Evolutionary conservation across 2,888 invertebrate genomes (phyloP), one percentile per base, ranked within the genome.

Genomic region (Colletes collaris): DNA sequence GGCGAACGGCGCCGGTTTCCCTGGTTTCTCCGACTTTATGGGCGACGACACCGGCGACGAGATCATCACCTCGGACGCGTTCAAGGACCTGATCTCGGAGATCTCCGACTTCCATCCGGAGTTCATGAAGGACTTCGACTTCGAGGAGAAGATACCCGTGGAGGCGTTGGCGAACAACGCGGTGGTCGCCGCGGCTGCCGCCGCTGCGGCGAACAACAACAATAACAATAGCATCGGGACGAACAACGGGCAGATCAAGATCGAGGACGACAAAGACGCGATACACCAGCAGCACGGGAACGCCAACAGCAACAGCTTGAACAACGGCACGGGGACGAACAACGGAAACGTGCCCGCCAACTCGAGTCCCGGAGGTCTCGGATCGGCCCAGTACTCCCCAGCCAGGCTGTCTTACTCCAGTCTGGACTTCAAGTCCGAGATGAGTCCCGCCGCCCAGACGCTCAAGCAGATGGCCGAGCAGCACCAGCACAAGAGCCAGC

Each of bases 381-480:
- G 94, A 67, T 93, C 94, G 27, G 92, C 94, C 11, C 95, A 94
- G 86, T 94, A 94, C 50, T 95, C 94, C 46, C 92, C 93, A 0
- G 92, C 92, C 7, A 86, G 93, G 67, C 89, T 94, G 77, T 93
- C 94, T 35, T 94, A 95, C 82, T 93, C 94, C 84, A 91, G 94
- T 74, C 67, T 92, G 5, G 92, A 92, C 64, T 92, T 92, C 84
- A 95, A 94, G 90, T 88, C 95, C 0, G 97, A 97, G 92, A 94
- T 97, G 92, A 97, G 98, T 77, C 97, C 98, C 37, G 99, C 99
- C 0, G 98, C 98, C 64, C 98, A 98, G 94, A 98, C 98, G 0
- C 94, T 99, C 68, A 98, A 98, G 92, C 98, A 98, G 90, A 98
- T 98, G 98, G 98, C 98, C 53, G 98, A 98, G 92, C 98, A 98